These are phyloP conservation scores for Botia almorhae DNA, from an alignment of 2,797 vertebrate species.

Conservation along the genomic window DNA sequence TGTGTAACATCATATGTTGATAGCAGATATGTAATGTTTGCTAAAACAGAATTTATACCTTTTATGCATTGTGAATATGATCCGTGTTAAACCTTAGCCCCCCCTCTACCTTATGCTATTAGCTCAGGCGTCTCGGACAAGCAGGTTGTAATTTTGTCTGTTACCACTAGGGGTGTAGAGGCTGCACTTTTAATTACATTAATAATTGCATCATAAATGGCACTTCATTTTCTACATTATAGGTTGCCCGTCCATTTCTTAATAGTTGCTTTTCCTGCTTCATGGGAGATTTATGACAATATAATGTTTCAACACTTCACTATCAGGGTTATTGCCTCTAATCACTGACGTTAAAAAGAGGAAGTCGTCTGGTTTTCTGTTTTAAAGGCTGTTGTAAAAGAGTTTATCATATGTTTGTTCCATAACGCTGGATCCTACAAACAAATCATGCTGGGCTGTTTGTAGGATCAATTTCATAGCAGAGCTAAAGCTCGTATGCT, in stretches of 20 bases:
- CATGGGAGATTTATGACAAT: slow-evolving; percentile 29
- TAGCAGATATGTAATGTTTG: neutral
- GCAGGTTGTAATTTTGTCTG: no score
- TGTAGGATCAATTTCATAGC: slow-evolving; percentile 41
- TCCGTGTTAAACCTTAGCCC: no score
- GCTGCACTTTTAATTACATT: no score
- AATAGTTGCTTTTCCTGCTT: neutral
- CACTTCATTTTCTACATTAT: neutral
- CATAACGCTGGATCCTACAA: neutral
- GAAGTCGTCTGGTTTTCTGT: slow-evolving; percentile 15
- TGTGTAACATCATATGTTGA: neutral
- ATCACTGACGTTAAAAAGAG: slow-evolving; percentile 12
- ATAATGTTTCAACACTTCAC: neutral
- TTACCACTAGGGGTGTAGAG: no score
- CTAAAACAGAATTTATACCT: neutral
- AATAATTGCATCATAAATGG: no score
- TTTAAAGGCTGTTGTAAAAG: slow-evolving; percentile 33
- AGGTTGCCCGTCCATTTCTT: neutral
- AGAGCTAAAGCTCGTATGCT: neutral
- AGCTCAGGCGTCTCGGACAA: no score
- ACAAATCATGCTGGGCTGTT: slow-evolving; percentile 11
- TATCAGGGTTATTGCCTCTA: neutral
- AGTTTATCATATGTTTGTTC: slow-evolving; percentile 17
- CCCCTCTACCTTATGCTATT: no score
- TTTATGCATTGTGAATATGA: no score